Conservation (phyloP, 1,140 invertebrate species). For the Luehdorfia chinensis region DNA sequence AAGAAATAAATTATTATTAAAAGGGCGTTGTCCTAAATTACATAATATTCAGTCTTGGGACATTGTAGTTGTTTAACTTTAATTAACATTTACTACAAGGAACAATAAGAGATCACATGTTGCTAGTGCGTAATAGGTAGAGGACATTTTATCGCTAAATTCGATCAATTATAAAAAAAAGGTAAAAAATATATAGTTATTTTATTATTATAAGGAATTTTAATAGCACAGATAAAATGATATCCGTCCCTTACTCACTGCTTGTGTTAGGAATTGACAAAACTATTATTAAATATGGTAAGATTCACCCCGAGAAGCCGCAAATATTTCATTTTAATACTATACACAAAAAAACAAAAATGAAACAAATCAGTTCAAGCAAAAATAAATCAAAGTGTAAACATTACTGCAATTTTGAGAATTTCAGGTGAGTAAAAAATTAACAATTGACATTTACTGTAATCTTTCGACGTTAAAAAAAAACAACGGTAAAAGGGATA, state of each 20-base stretch:
- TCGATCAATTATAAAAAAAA: neutral
- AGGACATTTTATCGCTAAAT: constrained; percentile 8
- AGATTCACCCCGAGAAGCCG: constrained; percentile 4
- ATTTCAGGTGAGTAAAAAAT: neutral
- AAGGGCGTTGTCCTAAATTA: constrained; percentile 49
- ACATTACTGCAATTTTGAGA: constrained; percentile 1
- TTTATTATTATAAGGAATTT: neutral
- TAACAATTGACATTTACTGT: neutral
- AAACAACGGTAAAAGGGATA: neutral
- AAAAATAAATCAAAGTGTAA: constrained; percentile 2
- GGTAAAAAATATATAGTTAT: too few relatives aligned
- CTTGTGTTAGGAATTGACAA: constrained; percentile 9
- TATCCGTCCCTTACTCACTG: constrained; percentile 11
- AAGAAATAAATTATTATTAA: constrained; percentile 62
- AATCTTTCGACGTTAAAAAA: neutral
- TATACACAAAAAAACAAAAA: constrained; percentile 2
- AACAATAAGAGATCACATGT: constrained; percentile 61
- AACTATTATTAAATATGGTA: constrained; percentile 10
- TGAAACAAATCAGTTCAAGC: constrained; percentile 9
- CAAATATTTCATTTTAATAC: constrained; percentile 8
- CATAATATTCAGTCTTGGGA: constrained; percentile 68
- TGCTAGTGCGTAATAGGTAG: constrained; percentile 14
- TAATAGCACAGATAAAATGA: constrained; percentile 6
- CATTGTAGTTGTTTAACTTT: constrained; percentile 29
- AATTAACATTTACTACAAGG: constrained; percentile 52